Evolutionary conservation across 2,888 invertebrate genomes (phyloP).

Genomic region (Molanna angustata): DNA sequence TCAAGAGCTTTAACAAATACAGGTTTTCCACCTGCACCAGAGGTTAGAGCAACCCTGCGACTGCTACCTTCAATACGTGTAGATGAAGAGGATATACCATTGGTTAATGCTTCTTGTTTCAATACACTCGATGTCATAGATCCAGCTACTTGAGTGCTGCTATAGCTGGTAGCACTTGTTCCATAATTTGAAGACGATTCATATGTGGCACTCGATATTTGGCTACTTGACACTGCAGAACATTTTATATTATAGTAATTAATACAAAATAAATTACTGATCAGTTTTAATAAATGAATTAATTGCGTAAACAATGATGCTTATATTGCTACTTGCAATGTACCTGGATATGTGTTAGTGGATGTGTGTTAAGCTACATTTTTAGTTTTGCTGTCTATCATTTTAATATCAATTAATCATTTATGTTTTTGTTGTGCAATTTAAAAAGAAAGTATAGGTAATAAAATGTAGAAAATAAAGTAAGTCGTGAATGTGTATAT

Average conservation of each 20-base stretch:
- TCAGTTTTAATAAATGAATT: too few relatives aligned
- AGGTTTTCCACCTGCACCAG: conserved; percentile 60
- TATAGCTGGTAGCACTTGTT: conserved; percentile 29
- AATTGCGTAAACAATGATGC: too few relatives aligned
- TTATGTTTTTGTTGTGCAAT: conserved; percentile 14
- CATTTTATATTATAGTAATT: conserved; percentile 37
- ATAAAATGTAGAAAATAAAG: too few relatives aligned
- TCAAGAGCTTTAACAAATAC: conserved; percentile 71
- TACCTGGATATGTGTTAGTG: too few relatives aligned
- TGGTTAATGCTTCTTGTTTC: conserved; percentile 35
- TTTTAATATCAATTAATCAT: conserved; percentile 9
- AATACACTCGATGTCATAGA: conserved; percentile 36
- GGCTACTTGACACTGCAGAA: conserved; percentile 42
- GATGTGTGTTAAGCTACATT: conserved; percentile 20
- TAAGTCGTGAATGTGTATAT: too few relatives aligned
- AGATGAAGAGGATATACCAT: conserved; percentile 31
- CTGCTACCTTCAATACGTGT: conserved; percentile 24
- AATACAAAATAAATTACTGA: conserved; percentile 1
- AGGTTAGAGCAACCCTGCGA: conserved; percentile 38
- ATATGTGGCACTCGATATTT: conserved; percentile 29
- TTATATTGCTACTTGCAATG: conserved; percentile 19
- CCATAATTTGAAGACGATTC: conserved; percentile 37
- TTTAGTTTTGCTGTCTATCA: conserved; percentile 17
- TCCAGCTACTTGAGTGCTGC: conserved; percentile 28
- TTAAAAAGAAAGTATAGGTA: neutral